Base-by-base conservation (phyloP, 2,888 invertebrate genomes). In the Cerastis rubricosa region DNA sequence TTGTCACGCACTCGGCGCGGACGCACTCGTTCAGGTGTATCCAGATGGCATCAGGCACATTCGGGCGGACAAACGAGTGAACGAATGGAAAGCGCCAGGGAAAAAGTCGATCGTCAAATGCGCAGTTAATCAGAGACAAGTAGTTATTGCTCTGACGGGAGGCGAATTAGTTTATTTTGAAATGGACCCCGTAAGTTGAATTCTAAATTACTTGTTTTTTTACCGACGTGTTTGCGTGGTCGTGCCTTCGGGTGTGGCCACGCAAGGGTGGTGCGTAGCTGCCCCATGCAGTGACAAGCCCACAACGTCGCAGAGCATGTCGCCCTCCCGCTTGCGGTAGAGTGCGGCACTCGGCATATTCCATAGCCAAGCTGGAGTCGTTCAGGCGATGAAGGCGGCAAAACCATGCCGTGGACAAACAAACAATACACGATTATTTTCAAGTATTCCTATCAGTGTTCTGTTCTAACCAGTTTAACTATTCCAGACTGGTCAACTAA, bases 11-110 rank as follows among this genome's bases (percentile, higher is more conserved):
- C 97, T 99, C 47, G 99, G 99, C 74, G 99, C 99, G 91, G 99
- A 99, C 96, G 99, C 99, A 1, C 97, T 99, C 43, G 99, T 99
- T 1, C 99, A 99, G 97, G 99, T 99, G 22, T 99, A 99, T 95
- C 99, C 99, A 0, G 99, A 99, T 93, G 99, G 99, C 73, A 99
- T 99, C 91, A 98, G 99, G 82, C 99, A 99, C 93, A 99, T 99
- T 91, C 98, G 99, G 76, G 98, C 99, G 0, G 99, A 99, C 94
- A 99, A 99, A 93, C 98, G 99, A 94, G 99, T 99, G 6, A 99
- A 99, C 91, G 99, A 99, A 94, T 99, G 99, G 99, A 99, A 99
- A 93, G 99, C 99, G 0, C 99, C 99, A 0, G 99, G 99, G 40
- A 99, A 99, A 94, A 99, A 99, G 90, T 98, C 98, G 0, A 99